Conservation (phyloP, 1,140 invertebrate species). For the Mactra quadrangularis region DNA sequence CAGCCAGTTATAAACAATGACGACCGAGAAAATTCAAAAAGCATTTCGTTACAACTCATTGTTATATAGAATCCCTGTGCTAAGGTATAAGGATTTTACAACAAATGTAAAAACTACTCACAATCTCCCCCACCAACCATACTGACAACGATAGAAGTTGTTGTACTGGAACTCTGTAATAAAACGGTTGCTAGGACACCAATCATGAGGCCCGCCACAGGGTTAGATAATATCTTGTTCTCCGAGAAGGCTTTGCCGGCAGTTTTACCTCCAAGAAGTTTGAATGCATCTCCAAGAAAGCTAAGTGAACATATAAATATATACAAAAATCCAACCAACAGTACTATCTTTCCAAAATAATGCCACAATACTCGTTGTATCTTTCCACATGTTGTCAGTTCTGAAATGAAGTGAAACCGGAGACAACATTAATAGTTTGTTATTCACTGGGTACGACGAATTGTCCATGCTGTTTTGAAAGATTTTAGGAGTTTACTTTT, state of each 20-base stretch:
- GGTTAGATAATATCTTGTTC: constrained; percentile 87
- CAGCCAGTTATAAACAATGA: too few relatives aligned
- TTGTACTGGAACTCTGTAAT: constrained; percentile 87
- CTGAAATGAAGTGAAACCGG: constrained; percentile 61
- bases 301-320: constrained; percentile 87
- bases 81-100: too few relatives aligned
- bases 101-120: too few relatives aligned
- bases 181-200: constrained; percentile 87
- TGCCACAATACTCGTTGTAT: constrained; percentile 61
- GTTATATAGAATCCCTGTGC: too few relatives aligned
- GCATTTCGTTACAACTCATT: too few relatives aligned
- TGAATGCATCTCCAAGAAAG: constrained; percentile 85
- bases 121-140: constrained; percentile 86
- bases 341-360: constrained; percentile 73
- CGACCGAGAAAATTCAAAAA: too few relatives aligned
- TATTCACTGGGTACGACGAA: too few relatives aligned
- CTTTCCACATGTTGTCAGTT: constrained; percentile 67
- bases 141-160: constrained; percentile 87
- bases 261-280: constrained; percentile 85
- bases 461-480: too few relatives aligned
- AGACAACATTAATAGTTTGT: not conserved
- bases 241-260: constrained; percentile 75
- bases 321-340: constrained; percentile 84
- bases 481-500: too few relatives aligned
- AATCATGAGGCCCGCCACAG: constrained; percentile 88